phyloP scores from a whole-genome alignment of 2,797 vertebrate species.

The Apogon talboti region DNA sequence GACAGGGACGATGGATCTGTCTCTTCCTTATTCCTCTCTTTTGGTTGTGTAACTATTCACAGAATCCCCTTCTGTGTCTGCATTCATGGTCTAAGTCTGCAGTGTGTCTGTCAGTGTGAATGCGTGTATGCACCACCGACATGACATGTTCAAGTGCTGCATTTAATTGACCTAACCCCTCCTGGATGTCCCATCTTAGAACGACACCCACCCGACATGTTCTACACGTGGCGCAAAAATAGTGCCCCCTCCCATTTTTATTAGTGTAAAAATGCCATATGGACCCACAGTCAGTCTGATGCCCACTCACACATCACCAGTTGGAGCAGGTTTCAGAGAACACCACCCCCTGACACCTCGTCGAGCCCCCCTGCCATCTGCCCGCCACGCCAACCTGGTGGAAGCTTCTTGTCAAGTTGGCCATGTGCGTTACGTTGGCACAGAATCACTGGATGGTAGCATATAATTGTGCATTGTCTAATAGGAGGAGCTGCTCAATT shows the following conservation, averaged over 20 bases:
- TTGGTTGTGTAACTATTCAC: conserved; percentile 25
- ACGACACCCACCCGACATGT: conserved; percentile 1
- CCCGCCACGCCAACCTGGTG: conserved; percentile 6
- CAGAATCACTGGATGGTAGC: not conserved
- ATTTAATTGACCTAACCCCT: not conserved
- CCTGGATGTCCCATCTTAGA: not conserved
- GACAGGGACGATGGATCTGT: conserved; percentile 47
- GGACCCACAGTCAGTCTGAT: conserved; percentile 1
- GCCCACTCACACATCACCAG: conserved; percentile 6
- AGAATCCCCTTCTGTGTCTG: conserved; percentile 20
- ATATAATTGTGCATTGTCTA: not conserved
- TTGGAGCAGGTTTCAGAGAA: conserved; percentile 14
- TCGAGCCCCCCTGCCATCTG: not conserved
- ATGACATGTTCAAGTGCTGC: not conserved
- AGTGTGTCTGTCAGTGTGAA: not conserved
- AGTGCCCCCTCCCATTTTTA: not conserved
- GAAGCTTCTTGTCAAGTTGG: not conserved
- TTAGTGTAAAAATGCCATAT: conserved; percentile 12
- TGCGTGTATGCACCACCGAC: not conserved
- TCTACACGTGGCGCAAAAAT: conserved; percentile 8
- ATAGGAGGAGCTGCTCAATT: conserved; percentile 2
- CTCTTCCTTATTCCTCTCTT: conserved; percentile 18
- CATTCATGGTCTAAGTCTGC: not conserved
- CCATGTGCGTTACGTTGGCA: not conserved
- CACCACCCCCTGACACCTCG: conserved; percentile 3